Base-by-base conservation (phyloP, 2,888 invertebrate genomes). In the Drosophila antonietae region DNA sequence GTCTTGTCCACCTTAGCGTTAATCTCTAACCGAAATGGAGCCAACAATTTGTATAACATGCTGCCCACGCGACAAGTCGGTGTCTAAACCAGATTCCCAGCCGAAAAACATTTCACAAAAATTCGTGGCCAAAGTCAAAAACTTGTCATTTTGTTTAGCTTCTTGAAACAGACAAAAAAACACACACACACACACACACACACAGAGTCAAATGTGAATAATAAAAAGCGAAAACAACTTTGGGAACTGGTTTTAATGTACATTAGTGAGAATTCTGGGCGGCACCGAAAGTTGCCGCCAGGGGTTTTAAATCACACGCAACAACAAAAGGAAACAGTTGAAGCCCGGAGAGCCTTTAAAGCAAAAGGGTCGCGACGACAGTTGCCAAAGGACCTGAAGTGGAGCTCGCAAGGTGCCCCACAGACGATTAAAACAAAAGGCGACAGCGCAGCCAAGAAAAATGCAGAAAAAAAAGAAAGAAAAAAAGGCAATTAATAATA, bases 401-500 rank as follows among this genome's bases (percentile, higher is more conserved):
- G 55, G 55, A 64, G 55, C 47, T 47, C 58, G 67, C 62, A 66
- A 68, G 65, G 66, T 67, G 73, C 67, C 74, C 49, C 43, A 39
- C 60, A 57, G 64, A 52, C 52, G 80, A 75, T 76, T 70, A 73
- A 75, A 77, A 78, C 78, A 78, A 78, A 78, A 75, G 71, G 67
- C 55, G 59, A 58, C 68, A 51, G 28, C 44, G 68, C 66, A 61
- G 44, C 39, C 33, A 51, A 57, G 61, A 52, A 51, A 63, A 43
- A 71, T 53, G 73, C 63, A 60, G 58, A 68, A 51, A 70, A 28
- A 28, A 28, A 28, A 81, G 79, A 85, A 88, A 81, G 80, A 87
- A 88, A 89, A 87, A 90, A 85, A 85, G 82, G 89, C 90, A 91
- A 91, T 91, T 91, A 91, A 91, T 91, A 91, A 91, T 90, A 91